These are phyloP conservation scores for Alectoris magna DNA, from an alignment of 2,797 vertebrate genomes.

Conservation along the genomic window DNA sequence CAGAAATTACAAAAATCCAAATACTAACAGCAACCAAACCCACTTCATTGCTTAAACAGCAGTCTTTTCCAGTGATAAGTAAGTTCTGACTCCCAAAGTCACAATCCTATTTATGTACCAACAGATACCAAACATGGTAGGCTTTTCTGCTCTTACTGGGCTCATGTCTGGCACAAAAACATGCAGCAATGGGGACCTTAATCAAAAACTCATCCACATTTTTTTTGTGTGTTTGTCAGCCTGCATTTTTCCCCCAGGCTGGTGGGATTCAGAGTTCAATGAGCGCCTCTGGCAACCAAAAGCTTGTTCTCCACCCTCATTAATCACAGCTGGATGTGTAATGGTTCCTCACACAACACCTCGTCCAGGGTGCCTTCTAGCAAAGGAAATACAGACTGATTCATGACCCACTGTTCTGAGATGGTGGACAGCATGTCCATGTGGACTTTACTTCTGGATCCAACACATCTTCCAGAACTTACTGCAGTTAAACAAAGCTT, in stretches of 20 bases:
- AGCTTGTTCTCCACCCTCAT: not conserved
- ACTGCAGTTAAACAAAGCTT: not conserved
- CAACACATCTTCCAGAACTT: accelerated
- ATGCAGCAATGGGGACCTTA: not conserved
- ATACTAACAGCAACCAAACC: not conserved
- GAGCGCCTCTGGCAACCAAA: not conserved
- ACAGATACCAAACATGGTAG: not conserved
- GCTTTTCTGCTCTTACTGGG: slow-evolving; percentile 9
- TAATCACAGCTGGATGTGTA: not conserved
- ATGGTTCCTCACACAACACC: not conserved
- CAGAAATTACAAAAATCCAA: slow-evolving; percentile 16
- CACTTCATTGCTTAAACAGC: not conserved
- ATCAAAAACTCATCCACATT: slow-evolving; percentile 12
- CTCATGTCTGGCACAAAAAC: not conserved
- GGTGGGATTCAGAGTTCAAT: not conserved
- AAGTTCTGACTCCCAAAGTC: not conserved
- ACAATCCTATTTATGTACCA: not conserved
- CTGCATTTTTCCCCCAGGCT: not conserved
- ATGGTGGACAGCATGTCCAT: not conserved
- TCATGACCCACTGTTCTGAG: not conserved
- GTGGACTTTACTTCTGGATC: not conserved
- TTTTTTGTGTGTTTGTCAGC: slow-evolving; percentile 22
- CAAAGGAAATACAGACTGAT: not conserved
- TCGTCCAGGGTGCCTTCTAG: not conserved
- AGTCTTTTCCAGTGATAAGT: not conserved